A percentile compares a stretch with the other conserved stretches of the same genome.
phyloP scores from a whole-genome alignment of 2,113 vertebrate genomes.

The Sporophila hypoxantha region DNA sequence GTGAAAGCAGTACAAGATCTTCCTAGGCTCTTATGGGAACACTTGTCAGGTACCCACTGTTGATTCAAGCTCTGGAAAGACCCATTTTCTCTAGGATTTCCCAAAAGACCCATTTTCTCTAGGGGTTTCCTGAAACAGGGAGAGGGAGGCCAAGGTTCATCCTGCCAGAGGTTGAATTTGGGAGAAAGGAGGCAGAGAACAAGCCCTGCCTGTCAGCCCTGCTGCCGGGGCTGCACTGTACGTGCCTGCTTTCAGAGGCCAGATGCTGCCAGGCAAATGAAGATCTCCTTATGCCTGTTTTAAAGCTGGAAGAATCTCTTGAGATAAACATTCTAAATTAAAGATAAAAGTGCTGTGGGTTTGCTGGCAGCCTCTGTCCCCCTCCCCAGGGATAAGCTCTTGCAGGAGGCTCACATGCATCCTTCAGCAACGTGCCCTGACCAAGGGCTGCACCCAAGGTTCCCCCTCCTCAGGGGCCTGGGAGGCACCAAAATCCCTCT shows the following conservation, averaged over 20 bases:
- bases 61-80: background rate
- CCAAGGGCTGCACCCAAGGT: background rate
- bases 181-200: background rate
- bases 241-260: constrained; percentile 8
- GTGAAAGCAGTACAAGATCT: background rate
- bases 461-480: background rate
- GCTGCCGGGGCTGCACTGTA: background rate
- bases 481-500: background rate
- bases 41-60: background rate
- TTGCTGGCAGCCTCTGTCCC: background rate
- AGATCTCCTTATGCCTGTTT: constrained; percentile 44
- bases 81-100: background rate
- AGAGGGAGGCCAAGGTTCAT: background rate
- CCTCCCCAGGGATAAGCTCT: background rate
- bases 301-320: constrained; percentile 51
- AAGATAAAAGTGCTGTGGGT: constrained; percentile 42
- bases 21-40: background rate
- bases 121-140: background rate
- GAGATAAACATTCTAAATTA: constrained; percentile 62
- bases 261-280: constrained; percentile 43
- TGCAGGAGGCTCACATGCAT: background rate
- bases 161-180: background rate
- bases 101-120: background rate
- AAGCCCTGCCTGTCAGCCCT: background rate
- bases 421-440: background rate